Evolutionary conservation across 2,113 vertebrate genomes (phyloP).

Genomic region (Neotragus pygmaeus): DNA sequence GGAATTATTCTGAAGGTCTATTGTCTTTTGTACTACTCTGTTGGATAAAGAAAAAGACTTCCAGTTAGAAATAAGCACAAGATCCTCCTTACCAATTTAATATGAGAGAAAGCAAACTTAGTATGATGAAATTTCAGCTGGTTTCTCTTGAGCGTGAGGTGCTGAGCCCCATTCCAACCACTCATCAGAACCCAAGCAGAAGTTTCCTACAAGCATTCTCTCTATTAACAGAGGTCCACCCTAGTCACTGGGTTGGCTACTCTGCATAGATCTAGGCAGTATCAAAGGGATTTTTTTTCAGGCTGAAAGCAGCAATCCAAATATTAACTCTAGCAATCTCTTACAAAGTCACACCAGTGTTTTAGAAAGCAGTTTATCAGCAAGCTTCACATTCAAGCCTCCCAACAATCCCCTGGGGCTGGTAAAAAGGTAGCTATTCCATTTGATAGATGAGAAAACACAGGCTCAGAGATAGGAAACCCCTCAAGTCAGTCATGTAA

Average conservation of each 20-base stretch:
- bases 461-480: neutral
- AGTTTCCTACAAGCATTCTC: neutral
- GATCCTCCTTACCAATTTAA: neutral
- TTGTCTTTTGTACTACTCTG: neutral
- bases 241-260: neutral
- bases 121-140: neutral
- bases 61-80: constrained; percentile 25
- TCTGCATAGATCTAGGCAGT: neutral
- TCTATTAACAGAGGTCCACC: neutral
- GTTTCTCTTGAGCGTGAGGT: neutral
- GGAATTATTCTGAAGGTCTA: neutral
- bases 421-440: neutral
- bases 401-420: neutral
- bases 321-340: neutral
- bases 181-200: neutral
- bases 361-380: neutral
- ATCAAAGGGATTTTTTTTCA: neutral
- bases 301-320: neutral
- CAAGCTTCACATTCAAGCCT: neutral
- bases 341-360: neutral
- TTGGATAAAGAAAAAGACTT: neutral
- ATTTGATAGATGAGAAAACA: neutral
- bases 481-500: neutral
- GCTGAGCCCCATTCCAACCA: neutral
- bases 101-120: neutral